A percentile compares a stretch with the other conserved stretches of the same genome.
Conservation (phyloP, 1,140 invertebrate genomes). For the Trialeurodes vaporariorum region DNA sequence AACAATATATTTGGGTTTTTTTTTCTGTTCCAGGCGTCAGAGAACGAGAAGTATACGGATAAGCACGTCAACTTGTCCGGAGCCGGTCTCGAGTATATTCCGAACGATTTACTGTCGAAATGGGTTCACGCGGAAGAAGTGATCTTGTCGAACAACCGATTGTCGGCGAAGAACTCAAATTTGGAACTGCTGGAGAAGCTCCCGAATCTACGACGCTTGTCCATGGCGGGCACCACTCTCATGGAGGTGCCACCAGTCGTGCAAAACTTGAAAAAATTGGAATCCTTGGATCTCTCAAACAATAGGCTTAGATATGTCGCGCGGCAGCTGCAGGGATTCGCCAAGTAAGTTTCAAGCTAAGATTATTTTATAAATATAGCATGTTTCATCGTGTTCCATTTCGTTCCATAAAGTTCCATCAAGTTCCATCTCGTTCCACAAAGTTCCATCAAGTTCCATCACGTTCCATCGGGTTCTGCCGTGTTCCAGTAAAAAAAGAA, state of each 20-base stretch:
- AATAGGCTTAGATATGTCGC: slow-evolving; percentile 50
- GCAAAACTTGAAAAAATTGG: slow-evolving; percentile 38
- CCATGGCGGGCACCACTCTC: slow-evolving; percentile 20
- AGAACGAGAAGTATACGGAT: slow-evolving; percentile 32
- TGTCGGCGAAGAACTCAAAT: slow-evolving; percentile 10
- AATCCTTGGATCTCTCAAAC: slow-evolving; percentile 54
- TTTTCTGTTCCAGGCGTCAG: slow-evolving; percentile 34
- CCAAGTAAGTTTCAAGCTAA: slow-evolving; percentile 43
- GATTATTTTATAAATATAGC: not conserved
- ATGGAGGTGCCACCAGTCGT: slow-evolving; percentile 14
- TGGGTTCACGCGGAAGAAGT: slow-evolving; percentile 19
- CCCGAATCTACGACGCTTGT: slow-evolving; percentile 6
- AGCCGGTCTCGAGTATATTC: slow-evolving; percentile 44
- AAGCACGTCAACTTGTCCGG: slow-evolving; percentile 39
- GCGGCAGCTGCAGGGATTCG: slow-evolving; percentile 44
- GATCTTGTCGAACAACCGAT: slow-evolving; percentile 18
- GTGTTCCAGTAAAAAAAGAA: too few relatives aligned
- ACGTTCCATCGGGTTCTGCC: too few relatives aligned
- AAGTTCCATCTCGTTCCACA: too few relatives aligned
- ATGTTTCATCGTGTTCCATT: not conserved
- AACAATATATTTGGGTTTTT: too few relatives aligned
- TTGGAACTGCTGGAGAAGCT: slow-evolving; percentile 19
- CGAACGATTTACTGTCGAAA: slow-evolving; percentile 41
- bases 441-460: too few relatives aligned
- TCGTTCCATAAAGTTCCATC: too few relatives aligned